Base-by-base conservation (phyloP, 37 sponge, comb jelly and placozoan species). In the Ianthella basta region DNA sequence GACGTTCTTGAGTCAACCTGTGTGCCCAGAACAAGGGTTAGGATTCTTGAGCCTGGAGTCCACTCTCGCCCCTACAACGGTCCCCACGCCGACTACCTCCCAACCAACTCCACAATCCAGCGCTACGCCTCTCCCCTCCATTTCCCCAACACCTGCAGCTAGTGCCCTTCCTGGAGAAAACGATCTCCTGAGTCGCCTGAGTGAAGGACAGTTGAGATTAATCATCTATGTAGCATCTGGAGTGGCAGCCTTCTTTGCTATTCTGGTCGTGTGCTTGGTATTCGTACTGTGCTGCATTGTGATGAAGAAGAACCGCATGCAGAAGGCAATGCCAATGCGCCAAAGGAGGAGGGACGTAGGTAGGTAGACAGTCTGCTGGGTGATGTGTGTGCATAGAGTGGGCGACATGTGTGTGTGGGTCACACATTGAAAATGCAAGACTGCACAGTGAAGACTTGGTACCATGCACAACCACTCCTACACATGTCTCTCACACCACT, bases 141-240 rank as follows among this genome's bases (percentile, higher is more conserved):
- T 29, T n/a, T n/a, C n/a, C n/a, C 29, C 64, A 61, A n/a, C 64
- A 27, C 3, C 64, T n/a, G 64, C 12, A 27, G 64, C 4, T 61
- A 12, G 14, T n/a, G 64, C 24, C 64, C 15, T 18, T 18, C 15
- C 59, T 57, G 59, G 59, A 18, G n/a, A n/a, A n/a, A n/a, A n/a
- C n/a, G n/a, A n/a, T n/a, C n/a, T n/a, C n/a, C 10, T 12, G 64
- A 12, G 29, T 10, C 37, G 15, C 53, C 16, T 53, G 38, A 50
- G 24, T 36, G 78, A 53, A 75, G 54, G 2, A 13, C 8, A 50
- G 54, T 44, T 75, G 24, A 75, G 1, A 50, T 19, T 50, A 1
- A 75, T 75, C 78, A 75, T 75, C 37, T 75, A 36, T 12, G 21
- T 75, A 14, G 78, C 78, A 4, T 18, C 78, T 16, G 78, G 78